Evolutionary conservation across 2,797 vertebrate genomes (phyloP), one percentile per base, ranked within the genome.

Genomic region (Glossophaga mutica): DNA sequence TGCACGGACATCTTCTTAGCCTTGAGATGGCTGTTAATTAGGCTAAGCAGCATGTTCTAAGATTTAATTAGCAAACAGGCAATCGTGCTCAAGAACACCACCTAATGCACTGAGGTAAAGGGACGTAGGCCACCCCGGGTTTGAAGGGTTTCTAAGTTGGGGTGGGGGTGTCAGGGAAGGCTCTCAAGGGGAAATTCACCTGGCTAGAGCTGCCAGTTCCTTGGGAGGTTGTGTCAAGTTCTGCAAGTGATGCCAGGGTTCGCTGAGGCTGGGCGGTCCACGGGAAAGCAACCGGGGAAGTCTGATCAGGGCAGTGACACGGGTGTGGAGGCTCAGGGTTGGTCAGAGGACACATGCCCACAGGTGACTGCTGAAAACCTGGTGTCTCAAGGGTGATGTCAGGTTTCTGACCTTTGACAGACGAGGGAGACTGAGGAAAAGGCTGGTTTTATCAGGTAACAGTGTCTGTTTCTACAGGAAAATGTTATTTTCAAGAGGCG

Each of bases 41-140:
- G 97, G 97, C 96, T 87, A 90, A 93, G 97, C 84, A 79, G 57
- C 50, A 93, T 42, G 57, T 91, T 71, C 65, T 94, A 90, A 29
- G 93, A 93, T 97, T 87, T 98, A 97, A 97, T 97, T 98, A 98
- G 88, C 77, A 83, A 77, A 98, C 97, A 95, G 88, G 87, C 55
- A 97, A 21, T 39, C 81, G 48, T 65, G 86, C n/a, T 89, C 34
- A 48, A 96, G 94, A 98, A 95, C 44, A 93, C 52, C 74, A 91
- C 22, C n/a, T 88, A 96, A 91, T 73, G 87, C 9, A 44, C 82
- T 97, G 86, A 92, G 24, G 65, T 29, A 97, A 97, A 73, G 76
- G 92, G 94, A 26, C 3, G 37, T 16, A 94, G 78, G 59, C 94
- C 83, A 19, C 6, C 2, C 50, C n/a, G 26, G 39, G 70, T 74